Base-by-base conservation (phyloP, 2,113 vertebrate genomes). In the Pardalotus punctatus region DNA sequence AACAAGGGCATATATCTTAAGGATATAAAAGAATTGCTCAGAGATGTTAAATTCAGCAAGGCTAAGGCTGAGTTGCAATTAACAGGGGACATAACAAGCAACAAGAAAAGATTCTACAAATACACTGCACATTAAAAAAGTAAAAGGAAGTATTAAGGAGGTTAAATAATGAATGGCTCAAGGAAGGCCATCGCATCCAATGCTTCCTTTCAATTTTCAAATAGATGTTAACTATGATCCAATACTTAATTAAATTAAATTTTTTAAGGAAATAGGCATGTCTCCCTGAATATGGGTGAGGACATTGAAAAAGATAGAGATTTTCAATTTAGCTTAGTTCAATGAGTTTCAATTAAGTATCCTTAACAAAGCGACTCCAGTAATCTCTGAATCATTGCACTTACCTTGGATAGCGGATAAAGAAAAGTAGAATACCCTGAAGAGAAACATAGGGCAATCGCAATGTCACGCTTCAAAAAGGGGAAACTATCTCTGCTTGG, bases 301-400 rank as follows among this genome's bases (percentile, higher is more conserved):
- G 53, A 81, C 73, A 79, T 48, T 60, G 38, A 66, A 90, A 94
- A 93, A 64, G 23, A 84, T 14, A 88, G 50, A 90, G 50, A 72
- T 86, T 88, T 88, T 94, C 31, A 53, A 23, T 80, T 94, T 90
- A 80, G 62, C 20, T 88, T 80, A 91, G 50, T 80, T 47, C 9
- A 6, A 73, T 53, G 54, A 70, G 70, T 91, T 94, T 94, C 82
- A 73, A 77, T 94, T 72, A 90, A 88, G 62, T 83, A 53, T 43
- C 61, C 24, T 86, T 90, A 67, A 78, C n/a, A 90, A 88, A 83
- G 40, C 2, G 0, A 65, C 45, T 12, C 22, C 16, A 4, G 28
- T 86, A 94, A 91, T 88, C 86, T 94, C 62, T 92, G 83, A 96
- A 91, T 92, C 67, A 73, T 42, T 57, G 50, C 31, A 48, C 80